Base-by-base conservation (phyloP, 2,888 invertebrate genomes). In the Cephus rjabovi region DNA sequence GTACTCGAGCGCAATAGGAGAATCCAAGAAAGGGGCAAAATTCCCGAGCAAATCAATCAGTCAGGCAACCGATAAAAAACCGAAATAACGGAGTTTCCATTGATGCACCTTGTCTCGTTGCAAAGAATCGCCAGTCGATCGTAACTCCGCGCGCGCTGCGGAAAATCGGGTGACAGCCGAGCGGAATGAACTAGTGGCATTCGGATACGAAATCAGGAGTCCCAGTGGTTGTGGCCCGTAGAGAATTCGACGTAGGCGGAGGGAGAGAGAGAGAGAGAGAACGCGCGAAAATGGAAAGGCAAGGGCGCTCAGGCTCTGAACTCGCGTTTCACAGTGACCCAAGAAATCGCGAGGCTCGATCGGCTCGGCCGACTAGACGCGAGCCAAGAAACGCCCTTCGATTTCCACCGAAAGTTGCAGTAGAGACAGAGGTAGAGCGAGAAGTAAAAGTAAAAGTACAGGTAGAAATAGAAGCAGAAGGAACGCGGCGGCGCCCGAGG, bases 121-220 rank as follows among this genome's bases (percentile, higher is more conserved):
- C 23, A 56, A 56, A 56, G 56, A 9, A 56, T 56, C 56, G 56
- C 56, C 56, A 56, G 56, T 56, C 56, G 56, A 56, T 56, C 56
- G 56, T 23, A 23, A 56, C 56, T 56, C 56, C 23, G 23, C 56
- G 56, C 56, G 56, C 56, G 56, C 23, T 56, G 56, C 56, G 56
- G 56, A 73, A 86, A 83, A 80, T 79, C 79, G 79, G 31, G 81
- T 86, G 86, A 86, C 85, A 85, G 85, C 85, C 83, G 82, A 81
- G 77, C 80, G 81, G 81, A 81, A 76, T 69, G 11, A 34, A 40
- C 56, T 40, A 23, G 23, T 56, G 23, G 56, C 56, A 56, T 56
- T 56, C 15, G 15, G 56, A 56, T 23, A 23, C 56, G 56, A 23
- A 23, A 23, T 23, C 56, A 56, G 56, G 56, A 56, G 56, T 56